These are phyloP conservation scores for Pelodytes ibericus DNA, from an alignment of 2,797 vertebrate genomes.

Conservation along the genomic window DNA sequence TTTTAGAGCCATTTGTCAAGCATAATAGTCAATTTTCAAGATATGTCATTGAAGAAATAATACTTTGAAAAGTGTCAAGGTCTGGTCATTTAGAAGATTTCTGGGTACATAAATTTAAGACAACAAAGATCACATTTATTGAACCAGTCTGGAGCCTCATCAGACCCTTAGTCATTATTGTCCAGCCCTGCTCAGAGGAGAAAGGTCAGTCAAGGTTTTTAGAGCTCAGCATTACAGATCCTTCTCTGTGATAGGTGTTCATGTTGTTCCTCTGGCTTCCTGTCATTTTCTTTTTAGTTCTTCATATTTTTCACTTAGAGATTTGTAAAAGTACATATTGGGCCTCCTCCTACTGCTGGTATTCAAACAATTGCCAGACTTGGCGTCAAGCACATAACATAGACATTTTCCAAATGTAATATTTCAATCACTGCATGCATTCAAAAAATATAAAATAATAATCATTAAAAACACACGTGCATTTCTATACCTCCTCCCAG, in stretches of 20 bases:
- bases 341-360: slow-evolving; percentile 35
- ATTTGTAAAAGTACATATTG: slow-evolving; percentile 36
- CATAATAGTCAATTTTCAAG: too few relatives aligned
- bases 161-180: too few relatives aligned
- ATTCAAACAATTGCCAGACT: slow-evolving; percentile 40
- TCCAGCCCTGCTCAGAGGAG: too few relatives aligned
- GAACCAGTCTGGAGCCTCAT: too few relatives aligned
- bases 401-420: slow-evolving; percentile 49
- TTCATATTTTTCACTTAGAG: slow-evolving; percentile 9
- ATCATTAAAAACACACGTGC: slow-evolving; percentile 33
- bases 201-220: slow-evolving; percentile 19
- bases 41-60: too few relatives aligned
- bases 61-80: too few relatives aligned
- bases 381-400: slow-evolving; percentile 26
- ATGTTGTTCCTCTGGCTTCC: slow-evolving; percentile 3
- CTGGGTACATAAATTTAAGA: too few relatives aligned
- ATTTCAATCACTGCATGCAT: slow-evolving; percentile 48
- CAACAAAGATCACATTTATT: too few relatives aligned
- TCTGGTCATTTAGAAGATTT: too few relatives aligned
- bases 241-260: not conserved
- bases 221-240: not conserved
- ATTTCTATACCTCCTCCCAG: slow-evolving; percentile 43
- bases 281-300: not conserved
- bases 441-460: slow-evolving; percentile 15
- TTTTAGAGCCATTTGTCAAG: too few relatives aligned